phyloP scores from a whole-genome alignment of 2,797 vertebrate species.

The Thalassophryne amazonica region DNA sequence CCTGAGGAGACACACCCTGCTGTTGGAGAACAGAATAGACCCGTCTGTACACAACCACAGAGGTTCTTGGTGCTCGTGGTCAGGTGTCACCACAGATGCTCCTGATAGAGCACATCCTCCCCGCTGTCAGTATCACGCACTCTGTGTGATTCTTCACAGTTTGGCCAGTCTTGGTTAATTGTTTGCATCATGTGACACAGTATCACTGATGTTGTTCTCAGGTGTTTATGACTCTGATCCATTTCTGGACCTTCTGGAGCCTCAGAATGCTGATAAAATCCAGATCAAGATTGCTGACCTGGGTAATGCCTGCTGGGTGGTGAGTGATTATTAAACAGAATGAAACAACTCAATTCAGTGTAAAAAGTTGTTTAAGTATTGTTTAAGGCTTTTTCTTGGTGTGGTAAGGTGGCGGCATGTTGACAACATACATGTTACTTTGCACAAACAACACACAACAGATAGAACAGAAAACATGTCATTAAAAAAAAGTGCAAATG shows the following conservation, averaged over 20 bases:
- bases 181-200: too few species aligned
- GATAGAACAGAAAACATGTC: too few species aligned
- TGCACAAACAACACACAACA: too few species aligned
- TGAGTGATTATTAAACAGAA: constrained; percentile 70
- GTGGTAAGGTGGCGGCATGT: too few species aligned
- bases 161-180: neutral
- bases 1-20: constrained; percentile 53
- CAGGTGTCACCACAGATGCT: constrained; percentile 27
- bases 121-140: constrained; percentile 27
- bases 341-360: too few species aligned
- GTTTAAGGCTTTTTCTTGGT: too few species aligned
- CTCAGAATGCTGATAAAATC: constrained; percentile 89
- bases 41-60: constrained; percentile 3
- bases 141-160: neutral
- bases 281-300: constrained; percentile 93
- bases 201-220: too few species aligned
- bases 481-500: too few species aligned
- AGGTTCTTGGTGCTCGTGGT: constrained; percentile 27
- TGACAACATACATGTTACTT: too few species aligned
- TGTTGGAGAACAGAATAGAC: constrained; percentile 48
- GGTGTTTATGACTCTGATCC: constrained; percentile 55
- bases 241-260: constrained; percentile 88
- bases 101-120: constrained; percentile 11
- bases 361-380: too few species aligned
- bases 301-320: constrained; percentile 96